Conservation (phyloP, 2,113 vertebrate species). For the Aspiorhynchus laticeps region DNA sequence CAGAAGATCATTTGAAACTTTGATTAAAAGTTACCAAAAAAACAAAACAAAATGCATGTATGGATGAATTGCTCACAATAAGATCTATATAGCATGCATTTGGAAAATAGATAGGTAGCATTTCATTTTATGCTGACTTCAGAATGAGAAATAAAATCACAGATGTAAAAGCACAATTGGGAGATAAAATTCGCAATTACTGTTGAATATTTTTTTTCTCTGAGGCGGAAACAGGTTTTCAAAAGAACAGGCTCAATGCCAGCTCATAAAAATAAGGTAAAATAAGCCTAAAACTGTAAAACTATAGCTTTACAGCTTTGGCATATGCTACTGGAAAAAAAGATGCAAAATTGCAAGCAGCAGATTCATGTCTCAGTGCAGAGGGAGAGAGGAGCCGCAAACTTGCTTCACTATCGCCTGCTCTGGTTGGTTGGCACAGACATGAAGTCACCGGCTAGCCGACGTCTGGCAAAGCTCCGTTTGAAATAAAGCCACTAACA, state of each 20-base stretch:
- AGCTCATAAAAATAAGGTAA: not conserved
- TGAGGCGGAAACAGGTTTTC: not conserved
- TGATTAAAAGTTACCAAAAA: too few species aligned
- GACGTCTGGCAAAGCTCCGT: slow-evolving; percentile 1
- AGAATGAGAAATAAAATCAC: not conserved
- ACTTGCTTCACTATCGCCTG: not conserved
- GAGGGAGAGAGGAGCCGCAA: not conserved
- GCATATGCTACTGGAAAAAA: slow-evolving; percentile 10
- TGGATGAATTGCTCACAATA: not conserved
- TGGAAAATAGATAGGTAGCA: not conserved
- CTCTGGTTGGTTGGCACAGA: not conserved
- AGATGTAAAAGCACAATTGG: not conserved
- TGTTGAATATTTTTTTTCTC: not conserved
- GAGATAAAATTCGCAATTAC: not conserved
- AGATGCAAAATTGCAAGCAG: not conserved
- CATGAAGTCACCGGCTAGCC: not conserved
- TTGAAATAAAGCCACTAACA: slow-evolving; percentile 14
- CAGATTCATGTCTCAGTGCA: not conserved
- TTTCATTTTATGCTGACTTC: not conserved
- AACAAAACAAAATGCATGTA: too few species aligned
- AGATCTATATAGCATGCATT: not conserved
- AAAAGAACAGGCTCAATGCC: not conserved
- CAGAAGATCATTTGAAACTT: too few species aligned
- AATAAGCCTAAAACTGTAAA: slow-evolving; percentile 16
- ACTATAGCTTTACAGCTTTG: slow-evolving; percentile 5